Evolutionary conservation across 1,140 invertebrate species (phyloP).

Genomic region (Solenopsis fugax): DNA sequence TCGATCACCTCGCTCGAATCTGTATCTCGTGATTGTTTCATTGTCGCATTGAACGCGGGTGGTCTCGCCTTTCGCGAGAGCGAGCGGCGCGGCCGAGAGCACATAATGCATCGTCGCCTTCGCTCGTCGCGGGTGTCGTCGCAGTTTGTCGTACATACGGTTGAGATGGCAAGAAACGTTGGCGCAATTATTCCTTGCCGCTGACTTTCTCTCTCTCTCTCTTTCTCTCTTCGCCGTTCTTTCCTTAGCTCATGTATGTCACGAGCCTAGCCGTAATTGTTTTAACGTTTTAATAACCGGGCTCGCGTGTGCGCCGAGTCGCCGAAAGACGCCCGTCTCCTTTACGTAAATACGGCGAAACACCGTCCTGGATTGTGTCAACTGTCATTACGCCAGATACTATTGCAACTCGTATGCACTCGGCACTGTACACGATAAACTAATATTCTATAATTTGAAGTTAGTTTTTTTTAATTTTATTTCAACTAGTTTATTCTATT

Average conservation of each 20-base stretch:
- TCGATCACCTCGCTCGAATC: slow-evolving; percentile 49
- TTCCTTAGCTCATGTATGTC: slow-evolving; percentile 33
- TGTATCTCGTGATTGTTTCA: slow-evolving; percentile 60
- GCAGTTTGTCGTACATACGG: slow-evolving; percentile 51
- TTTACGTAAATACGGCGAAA: slow-evolving; percentile 40
- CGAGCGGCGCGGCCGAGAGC: slow-evolving; percentile 31
- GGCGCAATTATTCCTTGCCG: slow-evolving; percentile 52
- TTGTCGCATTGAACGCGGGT: slow-evolving; percentile 59
- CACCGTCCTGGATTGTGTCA: slow-evolving; percentile 27
- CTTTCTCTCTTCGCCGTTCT: not conserved
- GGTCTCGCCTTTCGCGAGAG: slow-evolving; percentile 52
- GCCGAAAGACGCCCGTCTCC: slow-evolving; percentile 15
- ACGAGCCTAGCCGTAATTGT: slow-evolving; percentile 75
- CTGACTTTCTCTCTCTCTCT: slow-evolving; percentile 3
- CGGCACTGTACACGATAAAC: not conserved
- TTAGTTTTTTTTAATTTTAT: slow-evolving; percentile 19
- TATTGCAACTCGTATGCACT: slow-evolving; percentile 20
- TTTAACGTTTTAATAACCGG: slow-evolving; percentile 82
- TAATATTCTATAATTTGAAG: not conserved
- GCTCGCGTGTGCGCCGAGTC: slow-evolving; percentile 72
- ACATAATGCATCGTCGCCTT: slow-evolving; percentile 44
- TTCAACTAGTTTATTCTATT: not conserved
- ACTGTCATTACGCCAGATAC: slow-evolving; percentile 36
- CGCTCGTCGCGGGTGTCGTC: slow-evolving; percentile 50
- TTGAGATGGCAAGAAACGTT: slow-evolving; percentile 60